A percentile compares a stretch with the other conserved stretches of the same genome.
Conservation (phyloP, 2,797 vertebrate genomes). For the Orestias chungarensis region DNA sequence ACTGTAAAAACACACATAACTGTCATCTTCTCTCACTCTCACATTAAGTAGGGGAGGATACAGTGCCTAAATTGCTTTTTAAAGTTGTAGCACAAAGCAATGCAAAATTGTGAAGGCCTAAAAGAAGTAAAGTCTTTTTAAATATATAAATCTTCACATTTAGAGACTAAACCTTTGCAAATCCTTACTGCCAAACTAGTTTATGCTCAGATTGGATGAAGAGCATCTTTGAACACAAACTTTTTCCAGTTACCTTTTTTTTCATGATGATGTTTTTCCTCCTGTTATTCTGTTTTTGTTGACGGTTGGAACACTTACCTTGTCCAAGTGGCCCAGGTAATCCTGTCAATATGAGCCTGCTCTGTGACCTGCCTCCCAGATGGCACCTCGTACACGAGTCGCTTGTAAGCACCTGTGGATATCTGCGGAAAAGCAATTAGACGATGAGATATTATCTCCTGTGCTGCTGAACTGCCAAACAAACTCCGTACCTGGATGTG, state of each 20-base stretch:
- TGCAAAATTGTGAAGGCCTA: not conserved
- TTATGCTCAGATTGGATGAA: not conserved
- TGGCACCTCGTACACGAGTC: constrained; percentile 97
- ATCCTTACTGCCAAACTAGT: not conserved
- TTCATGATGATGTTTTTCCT: no score
- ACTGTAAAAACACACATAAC: constrained; percentile 69
- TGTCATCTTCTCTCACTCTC: not conserved
- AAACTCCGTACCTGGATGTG: constrained; percentile 75
- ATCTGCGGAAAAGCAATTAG: constrained; percentile 76
- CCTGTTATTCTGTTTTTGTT: no score
- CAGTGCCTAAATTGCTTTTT: no score
- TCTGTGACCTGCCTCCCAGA: constrained; percentile 95
- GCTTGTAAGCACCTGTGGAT: constrained; percentile 96
- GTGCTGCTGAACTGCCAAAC: not conserved
- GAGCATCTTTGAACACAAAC: not conserved
- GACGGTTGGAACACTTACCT: no score
- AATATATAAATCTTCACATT: not conserved
- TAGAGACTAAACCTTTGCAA: not conserved
- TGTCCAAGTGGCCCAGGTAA: constrained; percentile 98
- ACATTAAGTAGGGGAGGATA: not conserved
- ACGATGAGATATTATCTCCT: not conserved
- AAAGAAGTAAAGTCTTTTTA: not conserved
- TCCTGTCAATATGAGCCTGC: constrained; percentile 91
- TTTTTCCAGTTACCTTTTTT: not conserved
- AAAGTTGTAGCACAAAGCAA: not conserved